Percentiles rank a stretch among this genome's conserved stretches.
Conservation (phyloP, 2,113 vertebrate species). For the Lates calcarifer region DNA sequence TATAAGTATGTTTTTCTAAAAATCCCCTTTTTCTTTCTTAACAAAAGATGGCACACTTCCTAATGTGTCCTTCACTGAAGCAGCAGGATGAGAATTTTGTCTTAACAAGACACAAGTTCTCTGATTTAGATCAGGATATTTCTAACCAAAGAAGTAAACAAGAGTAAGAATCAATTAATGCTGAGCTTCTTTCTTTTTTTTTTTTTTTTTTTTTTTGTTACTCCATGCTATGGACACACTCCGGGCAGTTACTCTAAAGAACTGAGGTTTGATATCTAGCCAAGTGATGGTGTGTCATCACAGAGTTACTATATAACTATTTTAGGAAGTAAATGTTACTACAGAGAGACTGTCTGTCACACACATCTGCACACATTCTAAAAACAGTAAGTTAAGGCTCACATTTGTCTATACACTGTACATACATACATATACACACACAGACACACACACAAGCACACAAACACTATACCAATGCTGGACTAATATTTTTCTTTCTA, state of each 20-base stretch:
- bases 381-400: slow-evolving; percentile 11
- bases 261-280: neutral
- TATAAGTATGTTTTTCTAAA: neutral
- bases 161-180: neutral
- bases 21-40: neutral
- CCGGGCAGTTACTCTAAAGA: neutral
- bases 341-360: slow-evolving; percentile 18
- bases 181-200: no score
- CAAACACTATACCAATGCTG: slow-evolving; percentile 51
- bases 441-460: slow-evolving; percentile 12
- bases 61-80: neutral
- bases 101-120: neutral
- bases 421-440: neutral
- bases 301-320: neutral
- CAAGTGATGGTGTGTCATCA: neutral
- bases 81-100: neutral
- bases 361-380: slow-evolving; percentile 17
- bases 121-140: neutral
- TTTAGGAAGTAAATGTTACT: neutral
- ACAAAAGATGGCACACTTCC: neutral
- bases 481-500: slow-evolving; percentile 73
- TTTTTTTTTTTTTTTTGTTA: neutral
- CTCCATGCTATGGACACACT: neutral
- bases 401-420: slow-evolving; percentile 25
- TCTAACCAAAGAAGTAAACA: neutral